Evolutionary conservation across 2,113 vertebrate genomes (phyloP).

Genomic region (Heloderma charlesbogerti): DNA sequence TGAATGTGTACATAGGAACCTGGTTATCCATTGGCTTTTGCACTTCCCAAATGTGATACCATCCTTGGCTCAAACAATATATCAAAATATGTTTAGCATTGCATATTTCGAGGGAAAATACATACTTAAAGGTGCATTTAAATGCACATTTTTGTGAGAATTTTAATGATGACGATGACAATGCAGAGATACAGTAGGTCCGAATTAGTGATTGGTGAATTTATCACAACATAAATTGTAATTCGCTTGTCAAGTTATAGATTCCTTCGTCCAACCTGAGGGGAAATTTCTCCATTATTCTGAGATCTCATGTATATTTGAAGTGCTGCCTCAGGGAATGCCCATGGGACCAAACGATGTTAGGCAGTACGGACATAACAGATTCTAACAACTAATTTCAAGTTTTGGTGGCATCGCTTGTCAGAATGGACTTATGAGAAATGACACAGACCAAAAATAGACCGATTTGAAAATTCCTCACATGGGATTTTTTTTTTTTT

Average conservation of each 20-base stretch:
- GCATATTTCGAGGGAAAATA: not conserved
- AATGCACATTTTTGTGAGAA: not conserved
- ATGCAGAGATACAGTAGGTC: no score
- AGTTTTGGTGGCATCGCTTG: no score
- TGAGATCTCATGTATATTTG: no score
- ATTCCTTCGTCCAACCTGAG: no score
- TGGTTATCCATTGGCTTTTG: not conserved
- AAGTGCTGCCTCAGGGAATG: no score
- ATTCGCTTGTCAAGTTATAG: no score
- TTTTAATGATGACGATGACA: no score
- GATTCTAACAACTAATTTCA: no score
- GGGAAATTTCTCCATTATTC: no score
- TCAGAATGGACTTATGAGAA: not conserved
- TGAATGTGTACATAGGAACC: not conserved
- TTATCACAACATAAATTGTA: no score
- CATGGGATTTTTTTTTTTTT: not conserved
- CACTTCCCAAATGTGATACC: not conserved
- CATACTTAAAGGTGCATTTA: not conserved
- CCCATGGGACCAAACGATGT: no score
- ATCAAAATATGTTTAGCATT: not conserved
- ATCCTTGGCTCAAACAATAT: not conserved
- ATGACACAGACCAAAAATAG: not conserved
- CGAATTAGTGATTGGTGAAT: not conserved
- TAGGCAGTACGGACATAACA: no score
- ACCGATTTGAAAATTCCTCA: conserved; percentile 22